Evolutionary conservation across 2,113 vertebrate species (phyloP).

Genomic region (Gopherus flavomarginatus): DNA sequence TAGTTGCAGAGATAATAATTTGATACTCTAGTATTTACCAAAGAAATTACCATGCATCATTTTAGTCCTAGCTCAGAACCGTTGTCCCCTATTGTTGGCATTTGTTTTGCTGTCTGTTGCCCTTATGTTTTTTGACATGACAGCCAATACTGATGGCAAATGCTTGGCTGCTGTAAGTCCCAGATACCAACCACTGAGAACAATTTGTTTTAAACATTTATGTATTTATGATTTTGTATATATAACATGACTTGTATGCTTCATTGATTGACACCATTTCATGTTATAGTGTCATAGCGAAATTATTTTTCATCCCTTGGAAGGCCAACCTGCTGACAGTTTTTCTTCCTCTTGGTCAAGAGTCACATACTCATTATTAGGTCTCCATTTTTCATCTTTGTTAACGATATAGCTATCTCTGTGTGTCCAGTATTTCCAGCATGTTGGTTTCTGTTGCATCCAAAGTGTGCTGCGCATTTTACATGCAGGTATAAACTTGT

Average conservation of each 20-base stretch:
- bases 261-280: background rate
- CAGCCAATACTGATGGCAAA: background rate
- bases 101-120: background rate
- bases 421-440: background rate
- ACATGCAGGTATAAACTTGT: background rate
- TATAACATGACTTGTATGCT: background rate
- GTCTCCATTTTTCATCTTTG: background rate
- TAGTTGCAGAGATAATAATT: background rate
- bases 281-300: background rate
- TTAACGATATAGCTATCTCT: background rate
- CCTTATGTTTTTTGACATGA: background rate
- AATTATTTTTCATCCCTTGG: background rate
- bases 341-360: background rate
- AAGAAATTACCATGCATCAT: background rate
- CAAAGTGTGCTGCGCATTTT: background rate
- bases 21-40: background rate
- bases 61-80: background rate
- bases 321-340: background rate
- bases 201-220: background rate
- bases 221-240: background rate
- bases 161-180: background rate
- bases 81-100: background rate
- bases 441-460: background rate
- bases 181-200: background rate
- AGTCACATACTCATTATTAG: background rate